phyloP scores from a whole-genome alignment of 2,888 invertebrate genomes.

The Tetragonisca angustula region DNA sequence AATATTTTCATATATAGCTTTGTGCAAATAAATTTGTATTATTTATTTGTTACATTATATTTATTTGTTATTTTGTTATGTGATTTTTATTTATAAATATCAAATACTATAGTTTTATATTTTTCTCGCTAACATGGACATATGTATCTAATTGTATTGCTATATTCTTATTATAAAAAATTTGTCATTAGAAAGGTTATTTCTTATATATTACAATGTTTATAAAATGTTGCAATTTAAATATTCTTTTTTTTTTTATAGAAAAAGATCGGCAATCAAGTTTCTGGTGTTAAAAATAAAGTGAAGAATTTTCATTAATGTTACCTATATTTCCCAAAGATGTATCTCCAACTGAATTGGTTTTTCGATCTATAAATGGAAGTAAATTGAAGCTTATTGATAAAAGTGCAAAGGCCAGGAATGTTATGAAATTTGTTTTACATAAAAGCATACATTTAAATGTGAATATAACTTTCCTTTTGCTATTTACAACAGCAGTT shows the following conservation, averaged over 20 bases:
- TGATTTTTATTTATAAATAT: neutral
- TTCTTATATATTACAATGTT: neutral
- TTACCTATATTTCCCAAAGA: slow-evolving; percentile 51
- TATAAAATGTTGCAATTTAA: neutral
- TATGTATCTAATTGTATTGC: neutral
- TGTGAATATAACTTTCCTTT: slow-evolving; percentile 55
- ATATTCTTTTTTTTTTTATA: slow-evolving; percentile 1
- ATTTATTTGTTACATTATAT: neutral
- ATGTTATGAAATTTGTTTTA: slow-evolving; percentile 73
- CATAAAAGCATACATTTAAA: slow-evolving; percentile 58
- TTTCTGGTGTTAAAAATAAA: neutral
- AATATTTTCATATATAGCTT: neutral
- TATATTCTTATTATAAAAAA: neutral
- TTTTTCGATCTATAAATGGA: slow-evolving; percentile 67
- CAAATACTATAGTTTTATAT: neutral
- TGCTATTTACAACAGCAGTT: slow-evolving; percentile 59
- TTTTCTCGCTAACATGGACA: neutral
- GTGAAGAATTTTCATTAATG: slow-evolving; percentile 62
- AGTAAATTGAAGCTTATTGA: slow-evolving; percentile 59
- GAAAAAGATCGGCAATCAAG: neutral
- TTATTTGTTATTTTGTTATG: neutral
- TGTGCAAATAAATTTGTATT: neutral
- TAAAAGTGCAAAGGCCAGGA: slow-evolving; percentile 52
- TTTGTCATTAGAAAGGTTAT: neutral
- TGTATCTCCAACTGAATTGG: slow-evolving; percentile 35